These are phyloP conservation scores for Eilema caniola DNA, from an alignment of 2,888 invertebrate species.

Conservation along the genomic window DNA sequence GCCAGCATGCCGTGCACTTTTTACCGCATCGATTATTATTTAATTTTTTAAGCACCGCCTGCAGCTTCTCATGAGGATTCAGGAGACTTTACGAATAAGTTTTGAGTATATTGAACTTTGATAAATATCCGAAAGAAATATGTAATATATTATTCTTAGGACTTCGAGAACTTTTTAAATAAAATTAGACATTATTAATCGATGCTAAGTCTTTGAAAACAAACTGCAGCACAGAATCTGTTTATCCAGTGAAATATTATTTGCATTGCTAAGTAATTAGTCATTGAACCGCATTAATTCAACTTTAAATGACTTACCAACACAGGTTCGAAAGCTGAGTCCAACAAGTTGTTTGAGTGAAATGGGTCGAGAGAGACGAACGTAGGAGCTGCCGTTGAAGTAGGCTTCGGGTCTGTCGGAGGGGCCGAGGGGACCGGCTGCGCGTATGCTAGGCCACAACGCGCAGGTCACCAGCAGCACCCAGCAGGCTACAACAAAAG, in stretches of 20 bases:
- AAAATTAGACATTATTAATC: too few relatives aligned
- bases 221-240: background rate
- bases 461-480: conserved; percentile 54
- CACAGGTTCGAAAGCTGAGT: conserved; percentile 93
- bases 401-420: conserved; percentile 92
- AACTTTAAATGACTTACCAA: conserved; percentile 82
- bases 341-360: conserved; percentile 93
- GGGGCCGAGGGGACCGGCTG: conserved; percentile 79
- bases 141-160: background rate
- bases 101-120: background rate
- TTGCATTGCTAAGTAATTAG: too few relatives aligned
- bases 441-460: conserved; percentile 50
- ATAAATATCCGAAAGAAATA: background rate
- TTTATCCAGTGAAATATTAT: too few relatives aligned
- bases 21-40: conserved; percentile 20
- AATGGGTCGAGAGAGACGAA: conserved; percentile 90
- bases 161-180: too few relatives aligned
- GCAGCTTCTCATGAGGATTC: background rate
- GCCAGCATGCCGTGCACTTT: conserved; percentile 13
- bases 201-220: too few relatives aligned
- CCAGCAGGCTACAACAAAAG: conserved; percentile 59
- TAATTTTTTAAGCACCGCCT: background rate
- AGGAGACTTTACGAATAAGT: background rate
- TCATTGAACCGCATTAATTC: too few relatives aligned
- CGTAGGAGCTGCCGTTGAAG: conserved; percentile 93